Conservation (phyloP, 2,797 vertebrate genomes). For the Hyperoplus lanceolatus region DNA sequence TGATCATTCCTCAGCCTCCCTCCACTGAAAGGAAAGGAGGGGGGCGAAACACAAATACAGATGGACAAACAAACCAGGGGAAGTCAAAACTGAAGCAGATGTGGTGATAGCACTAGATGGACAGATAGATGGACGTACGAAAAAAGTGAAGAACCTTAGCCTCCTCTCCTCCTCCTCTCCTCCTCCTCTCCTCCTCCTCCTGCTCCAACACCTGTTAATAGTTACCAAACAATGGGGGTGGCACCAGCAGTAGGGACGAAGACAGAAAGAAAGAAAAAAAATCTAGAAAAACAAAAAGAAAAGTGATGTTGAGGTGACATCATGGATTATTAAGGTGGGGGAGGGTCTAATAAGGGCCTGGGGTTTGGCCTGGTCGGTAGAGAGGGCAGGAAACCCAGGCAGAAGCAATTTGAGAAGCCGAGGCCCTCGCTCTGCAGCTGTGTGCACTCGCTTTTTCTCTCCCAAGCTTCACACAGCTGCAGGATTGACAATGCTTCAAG, state of each 20-base stretch:
- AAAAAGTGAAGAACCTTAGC: slow-evolving; percentile 47
- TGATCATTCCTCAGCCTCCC: slow-evolving; percentile 81
- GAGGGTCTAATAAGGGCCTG: slow-evolving; percentile 80
- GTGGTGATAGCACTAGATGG: slow-evolving; percentile 73
- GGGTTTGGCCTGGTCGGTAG: slow-evolving; percentile 60
- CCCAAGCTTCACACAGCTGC: slow-evolving; percentile 69
- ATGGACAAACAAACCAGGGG: slow-evolving; percentile 82
- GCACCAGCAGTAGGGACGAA: slow-evolving; percentile 37
- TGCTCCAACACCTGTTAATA: slow-evolving; percentile 79
- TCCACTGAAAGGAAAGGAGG: slow-evolving; percentile 56
- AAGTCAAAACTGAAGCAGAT: slow-evolving; percentile 85
- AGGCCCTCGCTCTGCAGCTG: slow-evolving; percentile 84
- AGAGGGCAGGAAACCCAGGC: slow-evolving; percentile 83
- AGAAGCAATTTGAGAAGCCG: slow-evolving; percentile 85
- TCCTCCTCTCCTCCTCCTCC: slow-evolving; percentile 33
- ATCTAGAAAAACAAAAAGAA: slow-evolving; percentile 58
- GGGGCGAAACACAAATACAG: slow-evolving; percentile 80
- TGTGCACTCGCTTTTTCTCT: slow-evolving; percentile 77
- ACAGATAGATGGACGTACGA: slow-evolving; percentile 57
- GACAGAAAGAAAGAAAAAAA: slow-evolving; percentile 34
- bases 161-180: slow-evolving; percentile 38
- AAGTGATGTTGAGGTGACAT: slow-evolving; percentile 81
- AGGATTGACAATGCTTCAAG: slow-evolving; percentile 69
- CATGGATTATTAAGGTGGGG: slow-evolving; percentile 82
- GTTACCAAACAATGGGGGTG: slow-evolving; percentile 80